Base-by-base conservation (phyloP, 2,797 vertebrate species). In the Nannoperca obscura region DNA sequence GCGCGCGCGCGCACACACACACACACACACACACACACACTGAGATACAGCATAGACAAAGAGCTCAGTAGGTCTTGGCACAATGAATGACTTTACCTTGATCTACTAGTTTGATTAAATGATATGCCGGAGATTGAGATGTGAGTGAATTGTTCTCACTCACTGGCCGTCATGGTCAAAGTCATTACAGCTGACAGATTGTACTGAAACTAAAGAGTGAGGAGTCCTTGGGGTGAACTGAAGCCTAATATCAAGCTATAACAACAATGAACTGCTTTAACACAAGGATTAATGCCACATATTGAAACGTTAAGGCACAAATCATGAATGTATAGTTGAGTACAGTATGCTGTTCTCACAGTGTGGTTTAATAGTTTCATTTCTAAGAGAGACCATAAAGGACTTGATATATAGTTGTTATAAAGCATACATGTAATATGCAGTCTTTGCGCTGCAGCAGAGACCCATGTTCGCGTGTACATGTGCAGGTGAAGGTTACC, bases 61-160 rank as follows among this genome's bases (percentile, higher is more conserved):
- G 38, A 75, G 55, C 58, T 75, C 36, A 24, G 60, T 27, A 30
- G 34, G 74, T 59, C 66, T 74, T 58, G 74, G 61, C 46, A 17
- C 46, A 68, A 63, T 68, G 64, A 78, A 24, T 61, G 71, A 76
- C 81, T 89, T 90, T 60, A 81, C 85, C 89, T 89, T 90, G 89
- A 89, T 90, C 77, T 69, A 57, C 30, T 73, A 40, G 58, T 83
- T 83, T 90, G 85, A 91, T 89, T 84, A 85, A 88, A 84, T 78
- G 66, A 87, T 83, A 64, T 53, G 55, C 61, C 42, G 55, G 58
- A 59, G 69, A 81, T 83, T 89, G 84, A 89, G 83, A 85, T 80
- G 74, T 85, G 78, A 91, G 80, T 61, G 71, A 73, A 71, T 76
- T 71, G 80, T 73, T 47, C 66, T 91, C 79, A 70, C 40, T 83